Evolutionary conservation across 2,113 vertebrate species (phyloP).

Genomic region (Glaucidium brasilianum): DNA sequence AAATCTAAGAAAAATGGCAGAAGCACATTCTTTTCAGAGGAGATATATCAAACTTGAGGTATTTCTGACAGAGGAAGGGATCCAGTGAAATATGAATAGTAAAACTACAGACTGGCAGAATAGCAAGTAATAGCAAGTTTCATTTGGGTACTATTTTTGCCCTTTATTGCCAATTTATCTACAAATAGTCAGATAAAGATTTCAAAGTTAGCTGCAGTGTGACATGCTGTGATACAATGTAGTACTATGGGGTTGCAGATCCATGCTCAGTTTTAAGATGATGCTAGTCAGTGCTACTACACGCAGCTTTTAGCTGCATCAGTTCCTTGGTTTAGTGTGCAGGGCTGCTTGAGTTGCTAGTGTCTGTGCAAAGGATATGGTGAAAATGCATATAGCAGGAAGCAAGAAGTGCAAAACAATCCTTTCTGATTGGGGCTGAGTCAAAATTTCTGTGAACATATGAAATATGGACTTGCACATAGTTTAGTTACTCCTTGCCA

Average conservation of each 20-base stretch:
- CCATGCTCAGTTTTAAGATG: background rate
- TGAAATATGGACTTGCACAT: background rate
- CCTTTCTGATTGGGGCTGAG: background rate
- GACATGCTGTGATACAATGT: background rate
- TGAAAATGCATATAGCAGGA: background rate
- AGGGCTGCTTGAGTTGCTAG: background rate
- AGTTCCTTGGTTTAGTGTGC: background rate
- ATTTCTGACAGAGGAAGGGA: background rate
- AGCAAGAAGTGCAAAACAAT: background rate
- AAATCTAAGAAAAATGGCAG: background rate
- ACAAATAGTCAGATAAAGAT: background rate
- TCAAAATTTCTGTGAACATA: background rate
- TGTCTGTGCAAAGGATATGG: background rate
- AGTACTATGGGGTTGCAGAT: background rate
- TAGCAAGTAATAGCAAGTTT: background rate
- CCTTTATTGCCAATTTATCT: background rate
- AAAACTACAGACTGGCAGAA: background rate
- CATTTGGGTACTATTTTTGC: background rate
- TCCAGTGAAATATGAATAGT: background rate
- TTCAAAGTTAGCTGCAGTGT: background rate
- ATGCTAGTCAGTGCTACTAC: background rate
- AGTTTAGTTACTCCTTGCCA: background rate
- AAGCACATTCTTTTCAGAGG: background rate
- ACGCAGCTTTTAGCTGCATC: background rate
- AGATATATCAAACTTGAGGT: background rate